A percentile compares a stretch with the other conserved stretches of the same genome.
Conservation (phyloP, 2,888 invertebrate species). For the Leptodirus hochenwartii region DNA sequence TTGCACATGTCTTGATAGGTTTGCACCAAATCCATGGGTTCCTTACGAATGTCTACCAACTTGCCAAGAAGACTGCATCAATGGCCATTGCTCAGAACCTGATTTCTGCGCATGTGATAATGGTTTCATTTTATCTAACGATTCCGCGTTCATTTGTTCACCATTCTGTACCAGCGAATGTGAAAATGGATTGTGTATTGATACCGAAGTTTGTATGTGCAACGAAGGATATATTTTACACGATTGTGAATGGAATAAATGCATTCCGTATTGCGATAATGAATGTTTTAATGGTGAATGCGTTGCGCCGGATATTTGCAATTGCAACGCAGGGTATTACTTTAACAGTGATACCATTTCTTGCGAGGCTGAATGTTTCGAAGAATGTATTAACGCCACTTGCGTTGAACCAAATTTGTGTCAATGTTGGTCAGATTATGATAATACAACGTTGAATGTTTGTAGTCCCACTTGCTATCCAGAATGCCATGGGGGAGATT, state of each 20-base stretch:
- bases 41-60: conserved; percentile 7
- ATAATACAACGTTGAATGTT: too few relatives aligned
- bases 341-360: too few relatives aligned
- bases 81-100: conserved; percentile 8
- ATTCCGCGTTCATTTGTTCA: background rate
- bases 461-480: conserved; percentile 2
- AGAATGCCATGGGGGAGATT: background rate
- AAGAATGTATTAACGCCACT: too few relatives aligned
- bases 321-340: conserved; percentile 1
- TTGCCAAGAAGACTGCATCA: conserved; percentile 7
- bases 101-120: conserved; percentile 8
- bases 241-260: conserved; percentile 3
- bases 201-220: conserved; percentile 5
- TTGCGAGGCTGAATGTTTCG: too few relatives aligned
- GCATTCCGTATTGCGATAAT: conserved; percentile 5
- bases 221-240: conserved; percentile 4
- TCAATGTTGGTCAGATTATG: too few relatives aligned
- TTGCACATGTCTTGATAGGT: conserved; percentile 6
- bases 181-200: conserved; percentile 22
- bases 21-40: conserved; percentile 1
- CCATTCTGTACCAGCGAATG: conserved; percentile 14
- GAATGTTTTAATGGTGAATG: conserved; percentile 5
- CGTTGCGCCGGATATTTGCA: conserved; percentile 4
- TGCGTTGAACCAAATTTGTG: too few relatives aligned
- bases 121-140: conserved; percentile 5